Base-by-base conservation (phyloP, 2,113 vertebrate species). In the Carassius auratus region DNA sequence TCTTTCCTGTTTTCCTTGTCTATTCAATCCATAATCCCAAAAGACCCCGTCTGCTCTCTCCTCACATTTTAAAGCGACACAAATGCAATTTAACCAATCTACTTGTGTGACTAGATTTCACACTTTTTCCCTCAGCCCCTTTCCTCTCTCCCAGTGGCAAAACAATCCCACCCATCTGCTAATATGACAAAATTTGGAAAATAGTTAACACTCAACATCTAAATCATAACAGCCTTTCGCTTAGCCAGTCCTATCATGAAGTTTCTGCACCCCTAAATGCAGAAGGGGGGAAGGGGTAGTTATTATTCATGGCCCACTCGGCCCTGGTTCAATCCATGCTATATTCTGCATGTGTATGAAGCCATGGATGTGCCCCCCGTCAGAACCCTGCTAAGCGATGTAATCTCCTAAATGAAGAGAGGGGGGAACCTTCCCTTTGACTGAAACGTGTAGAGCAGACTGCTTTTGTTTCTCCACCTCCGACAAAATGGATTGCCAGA, bases 381-480 rank as follows among this genome's bases (percentile, higher is more conserved):
- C 87, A 36, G 87, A 89, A 90, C 94, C 94, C 91, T 96, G 95
- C 93, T 95, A 88, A 82, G 94, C 93, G 94, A 93, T 97, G 96
- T 99, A 99, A 99, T 99, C 97, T 97, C 96, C 96, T 98, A 98
- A n/a, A 99, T 99, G 97, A 99, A 97, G 95, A 97, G 97, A 97
- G 42, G 95, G 94, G 94, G 95, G 95, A 95, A 94, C 95, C 96
- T 97, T n/a, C n/a, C 96, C 95, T 96, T 96, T 97, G 96, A 96
- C 97, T 91, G 90, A 96, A 96, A 95, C 96, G 95, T 98, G 96
- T 97, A 96, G 94, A 95, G 95, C 95, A 95, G 95, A 96, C 95
- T 94, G 89, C 92, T 90, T 97, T 98, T 98, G 97, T 98, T 97
- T 99, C 97, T 96, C 91, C 94, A 94, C 95, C 93, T 92, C 94